Percentiles rank a stretch among this genome's conserved stretches.
Conservation (phyloP, 2,797 vertebrate species). For the Pangasius mekongensis region DNA sequence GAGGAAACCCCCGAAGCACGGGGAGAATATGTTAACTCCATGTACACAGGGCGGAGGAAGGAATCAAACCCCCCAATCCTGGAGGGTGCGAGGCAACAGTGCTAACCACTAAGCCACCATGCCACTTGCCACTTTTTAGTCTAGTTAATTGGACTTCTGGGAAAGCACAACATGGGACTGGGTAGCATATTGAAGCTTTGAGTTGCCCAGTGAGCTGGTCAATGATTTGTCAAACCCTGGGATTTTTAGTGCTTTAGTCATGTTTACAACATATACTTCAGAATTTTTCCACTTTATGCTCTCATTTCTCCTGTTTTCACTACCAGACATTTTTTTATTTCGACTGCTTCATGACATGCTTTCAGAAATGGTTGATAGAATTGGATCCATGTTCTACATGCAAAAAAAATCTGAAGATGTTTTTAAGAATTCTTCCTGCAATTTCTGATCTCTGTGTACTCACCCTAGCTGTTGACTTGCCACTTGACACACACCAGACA, state of each 20-base stretch:
- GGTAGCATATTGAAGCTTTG: background rate
- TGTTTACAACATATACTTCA: background rate
- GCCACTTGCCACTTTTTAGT: background rate
- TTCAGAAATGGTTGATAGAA: background rate
- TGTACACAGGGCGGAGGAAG: too few species aligned
- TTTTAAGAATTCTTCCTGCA: background rate
- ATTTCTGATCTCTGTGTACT: background rate
- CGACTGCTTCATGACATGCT: background rate
- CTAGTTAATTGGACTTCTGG: background rate
- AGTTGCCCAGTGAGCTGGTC: background rate
- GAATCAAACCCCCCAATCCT: too few species aligned
- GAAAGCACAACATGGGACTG: background rate
- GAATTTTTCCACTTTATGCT: background rate
- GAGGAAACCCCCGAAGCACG: too few species aligned
- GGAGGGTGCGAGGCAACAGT: too few species aligned
- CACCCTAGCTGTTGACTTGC: background rate
- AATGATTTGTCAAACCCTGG: background rate
- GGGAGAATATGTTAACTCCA: too few species aligned
- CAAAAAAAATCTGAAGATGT: background rate
- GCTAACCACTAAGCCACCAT: too few species aligned
- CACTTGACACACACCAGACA: slow-evolving; percentile 29
- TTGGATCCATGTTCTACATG: background rate
- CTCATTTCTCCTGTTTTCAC: background rate
- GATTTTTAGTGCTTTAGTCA: background rate
- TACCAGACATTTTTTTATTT: background rate